Conservation (phyloP, 2,797 vertebrate genomes). For the Spondyliosoma cantharus region DNA sequence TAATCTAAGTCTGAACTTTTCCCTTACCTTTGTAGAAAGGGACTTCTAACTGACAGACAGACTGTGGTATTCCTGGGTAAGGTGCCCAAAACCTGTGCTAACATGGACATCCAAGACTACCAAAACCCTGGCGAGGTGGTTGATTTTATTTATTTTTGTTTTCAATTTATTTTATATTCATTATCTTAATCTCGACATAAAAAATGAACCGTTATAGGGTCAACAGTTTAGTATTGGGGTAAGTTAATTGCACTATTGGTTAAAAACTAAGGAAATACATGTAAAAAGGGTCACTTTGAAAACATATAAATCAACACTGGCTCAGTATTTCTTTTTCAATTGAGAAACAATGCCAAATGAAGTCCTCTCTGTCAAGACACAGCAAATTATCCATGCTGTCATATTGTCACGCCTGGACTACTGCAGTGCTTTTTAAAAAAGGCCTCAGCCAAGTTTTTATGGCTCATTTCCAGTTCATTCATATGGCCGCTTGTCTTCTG, state of each 20-base stretch:
- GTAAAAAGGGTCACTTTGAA: background rate
- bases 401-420: slow-evolving; percentile 1
- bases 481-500: slow-evolving; percentile 19
- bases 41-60: background rate
- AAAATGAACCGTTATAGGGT: background rate
- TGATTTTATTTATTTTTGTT: background rate
- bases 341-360: slow-evolving; percentile 7
- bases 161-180: background rate
- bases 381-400: slow-evolving; percentile 20
- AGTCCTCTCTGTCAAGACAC: slow-evolving; percentile 17
- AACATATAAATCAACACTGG: background rate
- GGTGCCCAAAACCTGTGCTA: background rate
- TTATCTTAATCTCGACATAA: slow-evolving; percentile 1
- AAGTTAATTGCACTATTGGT: background rate
- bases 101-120: background rate
- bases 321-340: background rate
- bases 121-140: background rate
- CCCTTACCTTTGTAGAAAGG: background rate
- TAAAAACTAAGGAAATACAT: background rate
- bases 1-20: background rate
- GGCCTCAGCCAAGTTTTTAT: slow-evolving; percentile 23
- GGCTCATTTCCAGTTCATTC: slow-evolving; percentile 25
- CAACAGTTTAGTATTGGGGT: background rate
- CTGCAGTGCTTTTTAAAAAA: slow-evolving; percentile 22
- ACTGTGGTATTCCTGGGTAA: background rate